A percentile compares a stretch with the other conserved stretches of the same genome.
phyloP scores from a whole-genome alignment of 2,113 vertebrate species.

The Cygnus atratus region DNA sequence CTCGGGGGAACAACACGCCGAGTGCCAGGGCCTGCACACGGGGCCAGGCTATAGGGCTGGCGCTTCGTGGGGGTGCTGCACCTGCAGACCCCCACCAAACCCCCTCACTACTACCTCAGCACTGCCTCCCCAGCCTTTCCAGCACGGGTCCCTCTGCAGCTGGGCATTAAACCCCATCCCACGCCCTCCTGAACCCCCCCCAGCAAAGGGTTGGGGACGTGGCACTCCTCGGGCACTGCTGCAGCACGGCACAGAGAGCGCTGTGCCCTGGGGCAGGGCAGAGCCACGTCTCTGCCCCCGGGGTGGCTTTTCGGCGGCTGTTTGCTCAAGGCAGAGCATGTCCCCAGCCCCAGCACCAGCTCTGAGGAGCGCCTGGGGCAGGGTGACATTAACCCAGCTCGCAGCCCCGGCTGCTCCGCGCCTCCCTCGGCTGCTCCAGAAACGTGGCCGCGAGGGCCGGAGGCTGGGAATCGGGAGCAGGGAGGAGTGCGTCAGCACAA shows the following conservation, averaged over 20 bases:
- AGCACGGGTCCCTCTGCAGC: neutral
- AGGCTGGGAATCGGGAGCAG: neutral
- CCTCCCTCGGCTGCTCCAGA: conserved; percentile 48
- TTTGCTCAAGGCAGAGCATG: neutral
- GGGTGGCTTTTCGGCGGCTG: neutral
- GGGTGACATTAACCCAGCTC: neutral
- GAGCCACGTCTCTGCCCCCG: neutral
- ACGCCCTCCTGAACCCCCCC: no score
- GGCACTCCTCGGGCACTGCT: neutral
- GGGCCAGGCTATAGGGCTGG: neutral
- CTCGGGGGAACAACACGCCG: accelerated
- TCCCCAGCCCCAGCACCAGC: accelerated
- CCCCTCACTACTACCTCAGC: neutral
- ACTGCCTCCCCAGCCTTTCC: neutral
- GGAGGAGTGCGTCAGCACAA: conserved; percentile 25
- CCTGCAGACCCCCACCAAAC: neutral
- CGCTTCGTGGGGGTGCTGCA: neutral
- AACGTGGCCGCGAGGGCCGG: neutral
- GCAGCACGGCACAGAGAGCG: accelerated
- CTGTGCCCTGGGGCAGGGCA: neutral
- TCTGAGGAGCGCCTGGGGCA: neutral
- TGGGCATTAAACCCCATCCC: no score
- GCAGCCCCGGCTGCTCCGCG: neutral
- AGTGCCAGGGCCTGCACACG: accelerated
- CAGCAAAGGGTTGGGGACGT: neutral